These are phyloP conservation scores for Aphis craccivora DNA, from an alignment of 1,140 invertebrate genomes.

Conservation along the genomic window DNA sequence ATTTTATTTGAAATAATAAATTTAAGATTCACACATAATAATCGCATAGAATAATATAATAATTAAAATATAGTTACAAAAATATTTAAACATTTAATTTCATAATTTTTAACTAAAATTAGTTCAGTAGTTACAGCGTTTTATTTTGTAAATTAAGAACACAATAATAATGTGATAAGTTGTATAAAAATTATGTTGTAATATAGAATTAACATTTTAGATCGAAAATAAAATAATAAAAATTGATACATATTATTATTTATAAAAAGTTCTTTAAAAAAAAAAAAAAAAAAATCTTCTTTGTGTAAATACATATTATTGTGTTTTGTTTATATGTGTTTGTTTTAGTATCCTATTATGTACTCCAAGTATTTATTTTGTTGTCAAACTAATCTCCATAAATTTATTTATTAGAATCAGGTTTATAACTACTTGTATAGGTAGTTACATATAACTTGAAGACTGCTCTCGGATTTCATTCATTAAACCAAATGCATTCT, in stretches of 20 bases:
- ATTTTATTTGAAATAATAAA: no score
- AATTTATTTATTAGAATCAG: not conserved
- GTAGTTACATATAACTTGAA: not conserved
- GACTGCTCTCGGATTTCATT: not conserved
- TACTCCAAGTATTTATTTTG: not conserved
- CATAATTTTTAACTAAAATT: no score
- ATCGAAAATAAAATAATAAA: not conserved
- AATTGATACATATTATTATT: not conserved
- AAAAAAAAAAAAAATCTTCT: no score
- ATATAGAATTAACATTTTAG: not conserved
- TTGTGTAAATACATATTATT: not conserved
- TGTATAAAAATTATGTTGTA: not conserved
- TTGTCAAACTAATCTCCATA: not conserved
- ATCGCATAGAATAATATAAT: no score
- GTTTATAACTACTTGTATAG: not conserved
- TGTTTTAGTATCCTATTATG: not conserved
- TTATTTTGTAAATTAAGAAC: not conserved
- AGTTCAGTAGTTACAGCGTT: not conserved
- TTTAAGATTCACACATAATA: no score
- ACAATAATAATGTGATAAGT: not conserved
- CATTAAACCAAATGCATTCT: not conserved
- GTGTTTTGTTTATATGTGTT: not conserved
- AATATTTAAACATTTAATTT: no score
- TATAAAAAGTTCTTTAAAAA: no score
- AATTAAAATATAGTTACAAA: no score